Evolutionary conservation across 2,888 invertebrate genomes (phyloP), one percentile per base, ranked within the genome.

Genomic region (Caenorhabditis japonica): DNA sequence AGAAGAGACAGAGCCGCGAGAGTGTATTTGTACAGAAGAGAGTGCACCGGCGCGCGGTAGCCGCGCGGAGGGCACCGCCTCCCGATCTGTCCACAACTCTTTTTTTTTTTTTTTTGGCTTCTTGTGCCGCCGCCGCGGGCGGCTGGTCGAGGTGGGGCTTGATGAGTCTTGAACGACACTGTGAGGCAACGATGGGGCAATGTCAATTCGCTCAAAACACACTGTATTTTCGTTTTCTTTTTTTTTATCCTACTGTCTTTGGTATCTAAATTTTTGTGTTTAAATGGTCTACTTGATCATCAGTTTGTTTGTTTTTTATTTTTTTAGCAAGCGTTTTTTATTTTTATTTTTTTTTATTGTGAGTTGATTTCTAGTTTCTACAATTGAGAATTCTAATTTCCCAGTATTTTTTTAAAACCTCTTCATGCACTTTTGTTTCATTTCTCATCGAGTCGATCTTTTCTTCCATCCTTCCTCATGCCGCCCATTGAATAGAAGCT

Each of bases 41-140:
- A 62, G 34, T 53, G 30, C 30, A 30, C 27, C 30, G n/a, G n/a
- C n/a, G 47, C 51, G 66, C 66, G 66, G 66, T 56, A 66, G 66
- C 66, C 68, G 68, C 59, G 58, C 68, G 68, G 68, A 68, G 58
- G 59, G 68, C 68, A 68, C 68, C 68, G 59, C 66, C 66, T 66
- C 66, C 66, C 23, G 56, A 56, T 56, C 56, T 66, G 66, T 66
- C 66, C 66, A 66, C 66, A 66, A 66, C 56, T 66, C 56, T 51
- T 53, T 69, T 69, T 69, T 69, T 55, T 51, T 53, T 69, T 69
- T 69, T 69, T 55, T 21, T 17, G n/a, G 52, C 49, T 69, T 47
- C 53, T 69, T 60, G 53, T 59, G 53, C 69, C 36, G 60, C 69
- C 43, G 59, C 51, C 36, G 47, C 41, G 52, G 59, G 59, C 68